Base-by-base conservation (phyloP, 2,113 vertebrate genomes). In the Melanotaenia duboulayi region DNA sequence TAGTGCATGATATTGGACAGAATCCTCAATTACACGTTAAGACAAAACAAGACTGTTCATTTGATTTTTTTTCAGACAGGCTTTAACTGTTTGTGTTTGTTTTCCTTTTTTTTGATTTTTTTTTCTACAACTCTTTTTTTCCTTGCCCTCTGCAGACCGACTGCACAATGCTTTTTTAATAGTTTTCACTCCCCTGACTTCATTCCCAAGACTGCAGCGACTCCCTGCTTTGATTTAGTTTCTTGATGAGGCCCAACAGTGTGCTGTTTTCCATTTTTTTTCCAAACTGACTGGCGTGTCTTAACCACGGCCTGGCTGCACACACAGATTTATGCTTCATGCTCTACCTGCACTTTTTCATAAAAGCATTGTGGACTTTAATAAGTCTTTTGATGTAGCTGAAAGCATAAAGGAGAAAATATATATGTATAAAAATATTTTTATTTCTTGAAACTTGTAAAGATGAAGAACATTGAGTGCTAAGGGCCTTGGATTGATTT, bases 1-100 rank as follows among this genome's bases (percentile, higher is more conserved):
- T 75, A 61, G 19, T 3, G 83, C 74, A 64, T 83, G 88, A 90
- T 89, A 90, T 89, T 89, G 60, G 76, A 83, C 90, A 86, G 86
- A 83, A 35, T n/a, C 40, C 65, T 32, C 28, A 87, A 85, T 82
- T 82, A 81, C 80, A 85, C 54, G 2, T 35, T 19, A 22, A 77
- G 65, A 78, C 69, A 59, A 76, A 81, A 68, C 50, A 62, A 50
- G 66, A 17, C 39, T 61, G 25, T 11, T 19, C 63, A 35, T 62
- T 65, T 28, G 44, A 28, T 51, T 52, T 49, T 71, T 35, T 71
- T n/a, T n/a, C n/a, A 46, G 32, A 46, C 3, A 1, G 46, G 44
- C 23, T 57, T 76, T 25, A 56, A 66, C 66, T 84, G 35, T 89
- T n/a, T 87, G 85, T 86, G 86, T 82, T 85, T 66, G 71, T 74